These are phyloP conservation scores for Epirrita christyi DNA, from an alignment of 2,888 invertebrate species.

Conservation along the genomic window DNA sequence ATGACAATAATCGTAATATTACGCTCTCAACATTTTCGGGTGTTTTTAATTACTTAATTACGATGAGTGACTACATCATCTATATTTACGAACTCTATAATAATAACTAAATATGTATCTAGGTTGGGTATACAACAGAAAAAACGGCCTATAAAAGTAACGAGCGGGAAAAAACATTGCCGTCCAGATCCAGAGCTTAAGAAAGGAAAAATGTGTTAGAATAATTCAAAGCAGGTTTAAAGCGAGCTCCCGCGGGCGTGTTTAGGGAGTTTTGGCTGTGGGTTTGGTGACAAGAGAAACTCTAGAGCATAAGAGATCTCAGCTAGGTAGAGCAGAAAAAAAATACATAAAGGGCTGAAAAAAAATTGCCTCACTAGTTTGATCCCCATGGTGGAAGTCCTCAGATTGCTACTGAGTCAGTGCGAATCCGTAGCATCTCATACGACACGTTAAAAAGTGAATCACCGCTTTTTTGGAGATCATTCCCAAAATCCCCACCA, in stretches of 20 bases:
- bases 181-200: conserved; percentile 43
- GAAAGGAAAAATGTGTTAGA: conserved; percentile 43
- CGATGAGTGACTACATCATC: too few species aligned
- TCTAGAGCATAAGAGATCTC: not conserved
- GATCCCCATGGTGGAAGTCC: too few species aligned
- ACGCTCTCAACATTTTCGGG: too few species aligned
- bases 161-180: conserved; percentile 34
- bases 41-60: too few species aligned
- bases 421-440: too few species aligned
- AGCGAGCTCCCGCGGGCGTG: conserved; percentile 32
- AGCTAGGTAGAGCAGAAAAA: not conserved
- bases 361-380: too few species aligned
- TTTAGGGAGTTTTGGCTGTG: conserved; percentile 16
- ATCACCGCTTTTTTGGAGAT: too few species aligned
- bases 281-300: not conserved
- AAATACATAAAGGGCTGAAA: too few species aligned
- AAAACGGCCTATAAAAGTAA: conserved; percentile 28
- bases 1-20: too few species aligned
- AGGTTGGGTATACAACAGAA: conserved; percentile 10
- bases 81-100: not conserved
- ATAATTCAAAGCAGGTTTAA: conserved; percentile 41
- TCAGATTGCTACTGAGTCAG: too few species aligned
- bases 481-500: too few species aligned
- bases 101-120: not conserved
- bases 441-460: too few species aligned